phyloP scores from a whole-genome alignment of 2,113 vertebrate species.

The Actenoides hombroni region DNA sequence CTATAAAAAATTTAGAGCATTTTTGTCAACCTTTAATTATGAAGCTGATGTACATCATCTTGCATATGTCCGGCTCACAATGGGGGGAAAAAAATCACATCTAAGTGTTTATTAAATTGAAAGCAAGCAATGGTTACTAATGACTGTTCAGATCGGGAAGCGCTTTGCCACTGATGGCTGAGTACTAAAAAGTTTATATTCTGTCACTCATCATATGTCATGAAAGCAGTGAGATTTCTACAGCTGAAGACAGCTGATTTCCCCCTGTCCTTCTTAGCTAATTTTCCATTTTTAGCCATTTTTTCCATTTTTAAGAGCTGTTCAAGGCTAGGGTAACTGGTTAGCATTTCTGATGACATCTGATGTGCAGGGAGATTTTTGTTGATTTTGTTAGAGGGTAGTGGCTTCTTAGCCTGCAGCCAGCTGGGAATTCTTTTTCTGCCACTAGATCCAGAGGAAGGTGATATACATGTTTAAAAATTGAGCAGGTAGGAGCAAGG shows the following conservation, averaged over 20 bases:
- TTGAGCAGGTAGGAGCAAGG: not conserved
- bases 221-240: not conserved
- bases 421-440: not conserved
- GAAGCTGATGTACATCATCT: not conserved
- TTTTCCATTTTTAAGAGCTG: conserved; percentile 19
- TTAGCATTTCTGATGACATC: not conserved
- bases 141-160: not conserved
- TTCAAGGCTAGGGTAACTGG: not conserved
- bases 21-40: not conserved
- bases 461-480: not conserved
- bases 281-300: conserved; percentile 21
- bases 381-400: not conserved
- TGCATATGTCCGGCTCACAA: not conserved
- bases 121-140: not conserved
- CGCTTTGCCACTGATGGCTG: not conserved
- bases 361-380: not conserved
- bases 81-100: not conserved
- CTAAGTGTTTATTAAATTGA: not conserved
- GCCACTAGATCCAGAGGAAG: not conserved
- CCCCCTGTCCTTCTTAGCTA: not conserved
- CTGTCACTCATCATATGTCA: not conserved
- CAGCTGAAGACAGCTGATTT: not conserved
- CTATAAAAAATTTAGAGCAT: not conserved
- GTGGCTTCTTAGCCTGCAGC: not conserved
- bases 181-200: not conserved